Conservation (phyloP, 2,888 invertebrate genomes). For the Lepidochitona cinerea region DNA sequence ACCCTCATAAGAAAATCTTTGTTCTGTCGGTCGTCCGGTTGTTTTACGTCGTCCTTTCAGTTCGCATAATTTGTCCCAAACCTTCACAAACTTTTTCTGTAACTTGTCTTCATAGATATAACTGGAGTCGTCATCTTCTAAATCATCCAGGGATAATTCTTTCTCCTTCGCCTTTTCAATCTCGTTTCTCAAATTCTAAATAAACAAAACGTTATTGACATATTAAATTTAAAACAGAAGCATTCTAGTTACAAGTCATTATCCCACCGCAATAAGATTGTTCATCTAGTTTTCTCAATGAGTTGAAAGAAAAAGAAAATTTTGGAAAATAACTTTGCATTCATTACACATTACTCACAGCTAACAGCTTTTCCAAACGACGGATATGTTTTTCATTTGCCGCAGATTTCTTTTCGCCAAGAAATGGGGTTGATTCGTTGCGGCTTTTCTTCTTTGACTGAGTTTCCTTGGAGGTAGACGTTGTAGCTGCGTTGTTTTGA, state of each 20-base stretch:
- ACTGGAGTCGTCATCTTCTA: constrained; percentile 81
- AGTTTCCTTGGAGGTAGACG: background rate
- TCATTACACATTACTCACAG: constrained; percentile 36
- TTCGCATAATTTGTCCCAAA: constrained; percentile 74
- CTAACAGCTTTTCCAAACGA: constrained; percentile 49
- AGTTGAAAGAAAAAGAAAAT: background rate
- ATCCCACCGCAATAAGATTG: too few relatives aligned
- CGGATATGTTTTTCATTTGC: constrained; percentile 39
- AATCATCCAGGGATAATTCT: constrained; percentile 77
- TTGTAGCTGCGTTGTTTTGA: background rate
- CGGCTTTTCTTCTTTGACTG: too few relatives aligned
- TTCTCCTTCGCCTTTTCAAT: constrained; percentile 80
- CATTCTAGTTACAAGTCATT: too few relatives aligned
- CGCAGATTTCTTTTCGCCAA: background rate
- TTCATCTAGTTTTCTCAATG: too few relatives aligned
- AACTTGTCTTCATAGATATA: constrained; percentile 81
- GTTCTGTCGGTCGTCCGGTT: constrained; percentile 61
- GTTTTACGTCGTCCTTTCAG: constrained; percentile 62
- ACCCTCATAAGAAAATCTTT: constrained; percentile 60
- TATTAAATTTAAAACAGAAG: too few relatives aligned
- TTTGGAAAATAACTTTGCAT: background rate
- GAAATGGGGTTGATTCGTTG: background rate
- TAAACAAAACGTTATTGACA: background rate
- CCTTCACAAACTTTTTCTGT: constrained; percentile 63
- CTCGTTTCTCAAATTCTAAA: constrained; percentile 76